Percentiles rank a stretch among this genome's conserved stretches.
phyloP scores from a whole-genome alignment of 1,140 invertebrate species.

The Leptinotarsa lineolata region DNA sequence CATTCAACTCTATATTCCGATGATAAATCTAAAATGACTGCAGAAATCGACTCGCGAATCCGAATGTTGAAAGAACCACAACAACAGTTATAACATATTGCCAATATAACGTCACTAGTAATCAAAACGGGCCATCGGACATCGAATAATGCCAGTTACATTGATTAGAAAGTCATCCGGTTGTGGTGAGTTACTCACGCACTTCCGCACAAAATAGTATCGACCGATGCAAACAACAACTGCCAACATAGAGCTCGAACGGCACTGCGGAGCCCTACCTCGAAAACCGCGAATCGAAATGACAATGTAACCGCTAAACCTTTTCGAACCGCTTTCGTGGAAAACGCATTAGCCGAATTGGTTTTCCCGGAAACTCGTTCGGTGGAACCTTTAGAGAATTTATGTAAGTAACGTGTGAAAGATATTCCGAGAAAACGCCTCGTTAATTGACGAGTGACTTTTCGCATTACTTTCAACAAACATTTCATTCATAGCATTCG shows the following conservation, averaged over 20 bases:
- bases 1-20: too few species aligned
- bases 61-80: too few species aligned
- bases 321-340: slow-evolving; percentile 1
- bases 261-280: not conserved
- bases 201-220: not conserved
- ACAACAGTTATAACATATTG: too few species aligned
- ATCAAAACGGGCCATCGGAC: not conserved
- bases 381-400: not conserved
- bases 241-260: not conserved
- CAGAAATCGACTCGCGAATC: too few species aligned
- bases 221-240: not conserved
- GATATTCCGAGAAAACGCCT: too few species aligned
- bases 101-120: too few species aligned
- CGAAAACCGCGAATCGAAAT: slow-evolving; percentile 1
- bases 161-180: not conserved
- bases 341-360: slow-evolving; percentile 5
- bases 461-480: too few species aligned
- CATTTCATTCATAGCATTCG: too few species aligned
- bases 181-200: not conserved
- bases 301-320: slow-evolving; percentile 5
- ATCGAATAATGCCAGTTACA: not conserved
- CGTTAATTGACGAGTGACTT: too few species aligned
- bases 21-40: too few species aligned
- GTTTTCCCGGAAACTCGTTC: not conserved
- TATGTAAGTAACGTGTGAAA: not conserved